phyloP scores from a whole-genome alignment of 64 coral and sea anemone species.

The Trachythela sp. region DNA sequence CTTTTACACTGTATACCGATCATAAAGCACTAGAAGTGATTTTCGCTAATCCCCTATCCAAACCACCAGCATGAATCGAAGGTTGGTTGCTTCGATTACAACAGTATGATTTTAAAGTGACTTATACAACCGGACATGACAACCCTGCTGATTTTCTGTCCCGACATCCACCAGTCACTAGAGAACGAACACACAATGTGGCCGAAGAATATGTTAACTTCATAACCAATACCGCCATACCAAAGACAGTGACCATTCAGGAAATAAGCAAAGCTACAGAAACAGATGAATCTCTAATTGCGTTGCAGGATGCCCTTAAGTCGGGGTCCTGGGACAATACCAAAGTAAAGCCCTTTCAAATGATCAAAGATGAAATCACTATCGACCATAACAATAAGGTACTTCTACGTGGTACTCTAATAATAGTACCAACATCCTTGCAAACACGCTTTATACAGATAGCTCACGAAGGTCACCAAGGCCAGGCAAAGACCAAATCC shows the following conservation, averaged over 20 bases:
- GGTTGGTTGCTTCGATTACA: background rate
- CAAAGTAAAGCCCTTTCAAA: no score
- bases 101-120: background rate
- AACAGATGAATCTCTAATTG: no score
- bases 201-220: background rate
- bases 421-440: no score
- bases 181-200: background rate
- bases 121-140: background rate
- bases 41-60: background rate
- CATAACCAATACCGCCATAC: background rate
- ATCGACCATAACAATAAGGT: no score
- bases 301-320: no score
- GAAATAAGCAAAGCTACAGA: background rate
- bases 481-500: no score
- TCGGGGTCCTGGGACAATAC: no score
- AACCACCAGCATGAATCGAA: slow-evolving; percentile 23
- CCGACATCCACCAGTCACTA: background rate
- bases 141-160: background rate
- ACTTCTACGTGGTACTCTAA: no score
- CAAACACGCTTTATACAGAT: no score
- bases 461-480: no score
- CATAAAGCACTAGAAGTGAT: slow-evolving; percentile 27
- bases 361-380: no score
- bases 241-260: background rate
- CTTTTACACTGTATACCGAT: slow-evolving; percentile 15